These are phyloP conservation scores for Calosoma granatense DNA, from an alignment of 1,140 invertebrate genomes.

Conservation along the genomic window DNA sequence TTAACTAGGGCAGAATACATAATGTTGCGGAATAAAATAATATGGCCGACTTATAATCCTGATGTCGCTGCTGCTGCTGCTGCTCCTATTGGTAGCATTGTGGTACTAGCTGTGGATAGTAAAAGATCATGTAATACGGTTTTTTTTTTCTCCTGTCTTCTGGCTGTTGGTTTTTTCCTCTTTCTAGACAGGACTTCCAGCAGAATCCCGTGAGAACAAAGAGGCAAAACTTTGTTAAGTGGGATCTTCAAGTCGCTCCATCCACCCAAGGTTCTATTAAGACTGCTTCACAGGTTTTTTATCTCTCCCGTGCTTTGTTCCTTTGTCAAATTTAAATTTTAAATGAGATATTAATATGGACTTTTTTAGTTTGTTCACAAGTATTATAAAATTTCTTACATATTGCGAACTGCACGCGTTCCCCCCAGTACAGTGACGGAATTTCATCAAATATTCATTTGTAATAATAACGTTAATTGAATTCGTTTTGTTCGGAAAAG, in stretches of 20 bases:
- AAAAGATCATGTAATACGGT: slow-evolving; percentile 12
- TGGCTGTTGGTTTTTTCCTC: too few species aligned
- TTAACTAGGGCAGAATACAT: neutral
- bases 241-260: neutral
- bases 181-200: too few species aligned
- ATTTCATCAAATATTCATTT: neutral
- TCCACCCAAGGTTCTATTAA: neutral
- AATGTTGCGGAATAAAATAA: neutral
- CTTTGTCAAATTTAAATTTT: neutral
- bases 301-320: neutral
- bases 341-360: neutral
- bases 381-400: too few species aligned
- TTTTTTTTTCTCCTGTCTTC: neutral
- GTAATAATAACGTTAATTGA: neutral
- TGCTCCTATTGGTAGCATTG: neutral
- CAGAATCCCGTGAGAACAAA: neutral
- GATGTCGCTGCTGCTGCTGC: neutral
- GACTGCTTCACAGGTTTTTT: neutral
- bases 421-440: neutral
- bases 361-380: too few species aligned
- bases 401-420: neutral
- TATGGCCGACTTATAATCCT: too few species aligned
- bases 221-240: neutral
- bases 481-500: neutral
- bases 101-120: neutral